Base-by-base conservation (phyloP, 2,797 vertebrate species). In the Crossoptilon crossoptilon region DNA sequence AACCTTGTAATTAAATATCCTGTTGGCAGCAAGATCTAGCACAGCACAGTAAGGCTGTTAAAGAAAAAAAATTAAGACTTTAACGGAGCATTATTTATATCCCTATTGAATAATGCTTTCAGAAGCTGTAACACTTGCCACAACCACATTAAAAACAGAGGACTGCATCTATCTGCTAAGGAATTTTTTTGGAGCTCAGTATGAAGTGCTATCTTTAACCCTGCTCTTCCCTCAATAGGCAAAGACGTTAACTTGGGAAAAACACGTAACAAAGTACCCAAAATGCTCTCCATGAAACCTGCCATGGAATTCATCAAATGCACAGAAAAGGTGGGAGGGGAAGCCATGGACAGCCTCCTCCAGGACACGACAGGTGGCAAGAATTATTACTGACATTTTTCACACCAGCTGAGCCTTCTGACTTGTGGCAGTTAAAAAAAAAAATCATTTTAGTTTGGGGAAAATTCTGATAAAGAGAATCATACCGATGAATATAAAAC, bases 401-500 rank as follows among this genome's bases (percentile, higher is more conserved):
- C 37, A 27, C 2, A 55, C 4, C 46, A 51, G 58, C 35, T n/a
- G 22, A 74, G 63, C 37, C 33, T 33, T n/a, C 67, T 55, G 51
- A 14, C 49, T 70, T 27, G 56, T 33, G 63, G 17, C 53, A 58
- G 43, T 11, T 77, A 7, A 8, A 7, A 14, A 11, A 11, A 7
- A 11, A 7, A 86, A 96, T 99, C 98, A 99, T 97, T 98, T 98
- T 59, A 99, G 98, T 87, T 98, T 97, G 64, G 99, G 99, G 95
- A 99, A 99, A 87, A 99, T 98, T 77, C 99, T 97, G 86, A 99
- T 99, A 89, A 99, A 99, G 76, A 99, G 98, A 96, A 99, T 99
- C 99, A 99, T 99, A 93, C 99, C 99, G 96, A 99, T 99, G 93
- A 99, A 99, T 84, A 98, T 98, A 94, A 99, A 99, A 78, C 99